These are phyloP conservation scores for Alaudala cheleensis DNA, from an alignment of 2,113 vertebrate genomes.

Conservation along the genomic window DNA sequence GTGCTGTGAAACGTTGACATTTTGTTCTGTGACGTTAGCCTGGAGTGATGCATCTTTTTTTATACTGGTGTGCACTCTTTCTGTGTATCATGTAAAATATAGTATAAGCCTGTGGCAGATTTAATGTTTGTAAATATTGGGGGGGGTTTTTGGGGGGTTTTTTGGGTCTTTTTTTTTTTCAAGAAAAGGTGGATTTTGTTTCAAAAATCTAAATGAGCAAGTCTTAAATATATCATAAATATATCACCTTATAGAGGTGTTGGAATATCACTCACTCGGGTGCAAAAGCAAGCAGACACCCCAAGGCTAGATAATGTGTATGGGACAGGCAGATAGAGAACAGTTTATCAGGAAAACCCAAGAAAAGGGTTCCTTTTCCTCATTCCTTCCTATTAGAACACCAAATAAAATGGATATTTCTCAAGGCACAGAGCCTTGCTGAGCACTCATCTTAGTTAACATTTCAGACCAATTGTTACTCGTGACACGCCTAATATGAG, in stretches of 20 bases:
- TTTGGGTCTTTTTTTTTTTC: neutral
- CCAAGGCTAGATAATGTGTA: neutral
- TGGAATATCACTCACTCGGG: slow-evolving; percentile 52
- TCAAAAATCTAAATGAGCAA: slow-evolving; percentile 89
- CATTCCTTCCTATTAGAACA: slow-evolving; percentile 63
- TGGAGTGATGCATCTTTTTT: slow-evolving; percentile 30
- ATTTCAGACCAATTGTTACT: neutral
- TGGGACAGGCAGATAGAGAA: neutral
- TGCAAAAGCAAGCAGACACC: slow-evolving; percentile 19
- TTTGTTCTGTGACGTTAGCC: neutral
- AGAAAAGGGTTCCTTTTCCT: slow-evolving; percentile 51
- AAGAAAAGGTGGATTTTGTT: slow-evolving; percentile 94
- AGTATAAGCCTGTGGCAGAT: slow-evolving; percentile 81
- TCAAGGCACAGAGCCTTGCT: slow-evolving; percentile 67
- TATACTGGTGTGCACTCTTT: slow-evolving; percentile 31
- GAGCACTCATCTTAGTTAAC: slow-evolving; percentile 49
- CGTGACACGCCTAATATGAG: slow-evolving; percentile 54
- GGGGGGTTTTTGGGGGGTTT: neutral
- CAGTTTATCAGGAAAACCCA: neutral
- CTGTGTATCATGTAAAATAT: slow-evolving; percentile 67
- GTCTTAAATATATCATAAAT: slow-evolving; percentile 77
- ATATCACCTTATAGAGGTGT: slow-evolving; percentile 69
- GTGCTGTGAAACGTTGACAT: neutral
- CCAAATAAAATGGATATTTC: slow-evolving; percentile 72
- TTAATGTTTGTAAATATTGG: slow-evolving; percentile 84